Evolutionary conservation across 2,888 invertebrate genomes (phyloP), one percentile per base, ranked within the genome.

Genomic region (Flexamia atlantica): DNA sequence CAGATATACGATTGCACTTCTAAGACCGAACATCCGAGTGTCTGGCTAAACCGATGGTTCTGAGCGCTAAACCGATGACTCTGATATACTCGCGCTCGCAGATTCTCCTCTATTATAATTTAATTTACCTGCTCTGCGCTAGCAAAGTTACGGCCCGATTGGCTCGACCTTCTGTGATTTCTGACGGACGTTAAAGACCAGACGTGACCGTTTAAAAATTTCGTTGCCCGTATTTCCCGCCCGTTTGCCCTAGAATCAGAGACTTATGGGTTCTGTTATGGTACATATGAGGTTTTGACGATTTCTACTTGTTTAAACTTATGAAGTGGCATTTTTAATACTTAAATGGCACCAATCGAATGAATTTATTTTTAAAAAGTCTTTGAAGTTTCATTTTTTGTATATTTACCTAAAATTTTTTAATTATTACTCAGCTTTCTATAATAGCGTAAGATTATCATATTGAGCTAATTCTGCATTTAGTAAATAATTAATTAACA

Each of bases 161-260:
- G 10, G 20, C 25, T 14, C 64, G 64, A 64, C 64, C 64, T 30
- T 70, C 70, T 40, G 40, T 70, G 70, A 70, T 70, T 70, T 70
- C 70, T 70, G 70, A 40, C 64, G 40, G 70, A 70, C 70, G 70
- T 70, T 70, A 70, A 70, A 70, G 70, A 70, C 2, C 70, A 70
- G 32, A 40, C 70, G 70, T 70, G 70, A 70, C 70, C 70, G 30
- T 70, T 70, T 70, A 70, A 70, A 70, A 70, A 70, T 70, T 70
- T 40, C 70, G 40, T 70, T 40, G 70, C 36, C 40, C 70, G 40
- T 70, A 70, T 70, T 70, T 40, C 20, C 28, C 40, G 4, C n/a
- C 64, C 9, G 64, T 28, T 64, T 30, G 30, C 30, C 64, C 25
- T 30, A 64, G 30, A 53, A 53, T 4, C 20, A 53, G 28, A 1